Percentiles rank a stretch among this genome's conserved stretches.
Conservation (phyloP, 1,140 invertebrate species). For the Sycophaga agraensis region DNA sequence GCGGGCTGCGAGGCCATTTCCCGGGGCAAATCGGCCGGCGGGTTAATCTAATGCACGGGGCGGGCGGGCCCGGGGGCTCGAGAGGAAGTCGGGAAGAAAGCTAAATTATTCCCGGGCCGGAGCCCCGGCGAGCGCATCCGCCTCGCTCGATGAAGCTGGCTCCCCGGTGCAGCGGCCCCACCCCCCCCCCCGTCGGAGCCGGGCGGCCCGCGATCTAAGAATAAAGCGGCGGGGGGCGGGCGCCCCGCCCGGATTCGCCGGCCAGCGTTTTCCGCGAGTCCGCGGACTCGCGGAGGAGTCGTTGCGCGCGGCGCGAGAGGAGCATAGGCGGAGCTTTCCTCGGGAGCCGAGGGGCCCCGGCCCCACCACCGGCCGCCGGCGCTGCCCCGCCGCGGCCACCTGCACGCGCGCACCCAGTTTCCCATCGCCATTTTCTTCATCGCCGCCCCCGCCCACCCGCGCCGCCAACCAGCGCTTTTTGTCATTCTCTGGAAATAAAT, state of each 20-base stretch:
- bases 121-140: not conserved
- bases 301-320: not conserved
- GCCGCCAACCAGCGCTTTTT: not conserved
- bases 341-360: not conserved
- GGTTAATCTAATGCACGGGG: too few species aligned
- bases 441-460: not conserved
- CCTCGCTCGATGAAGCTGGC: slow-evolving; percentile 11
- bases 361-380: not conserved
- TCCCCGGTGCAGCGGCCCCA: not conserved
- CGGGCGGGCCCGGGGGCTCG: too few species aligned
- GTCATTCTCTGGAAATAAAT: slow-evolving; percentile 5
- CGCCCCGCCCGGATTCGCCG: slow-evolving; percentile 35
- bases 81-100: too few species aligned
- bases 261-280: slow-evolving; percentile 23
- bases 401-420: not conserved
- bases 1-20: too few species aligned
- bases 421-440: slow-evolving; percentile 2
- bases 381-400: not conserved
- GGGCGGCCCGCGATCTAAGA: slow-evolving; percentile 13
- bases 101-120: not conserved
- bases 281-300: slow-evolving; percentile 21
- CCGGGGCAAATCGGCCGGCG: too few species aligned
- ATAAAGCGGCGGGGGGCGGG: not conserved
- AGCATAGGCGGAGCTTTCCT: slow-evolving; percentile 30
- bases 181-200: not conserved